Conservation (phyloP, 2,797 vertebrate species). For the Pyrocephalus nanus region DNA sequence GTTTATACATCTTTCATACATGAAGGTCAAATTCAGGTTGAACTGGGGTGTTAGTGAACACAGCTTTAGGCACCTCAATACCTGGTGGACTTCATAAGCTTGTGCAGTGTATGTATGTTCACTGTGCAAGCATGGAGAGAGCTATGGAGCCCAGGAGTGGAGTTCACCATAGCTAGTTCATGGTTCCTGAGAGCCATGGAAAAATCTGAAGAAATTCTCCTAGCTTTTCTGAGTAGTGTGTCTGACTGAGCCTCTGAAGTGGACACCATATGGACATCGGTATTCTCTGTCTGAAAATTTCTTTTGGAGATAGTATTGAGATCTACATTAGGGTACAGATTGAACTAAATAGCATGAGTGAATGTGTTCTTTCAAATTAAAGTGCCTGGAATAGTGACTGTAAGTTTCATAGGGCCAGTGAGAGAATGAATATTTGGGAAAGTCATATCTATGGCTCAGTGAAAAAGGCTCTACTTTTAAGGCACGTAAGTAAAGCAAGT, state of each 20-base stretch:
- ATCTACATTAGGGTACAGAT: background rate
- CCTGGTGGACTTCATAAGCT: background rate
- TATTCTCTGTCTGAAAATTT: background rate
- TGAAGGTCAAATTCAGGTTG: background rate
- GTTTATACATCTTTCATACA: background rate
- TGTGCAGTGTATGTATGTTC: rapidly evolving
- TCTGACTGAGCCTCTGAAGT: background rate
- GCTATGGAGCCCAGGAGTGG: background rate
- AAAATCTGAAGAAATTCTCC: background rate
- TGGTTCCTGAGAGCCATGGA: background rate
- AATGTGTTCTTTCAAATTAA: background rate
- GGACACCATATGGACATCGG: background rate
- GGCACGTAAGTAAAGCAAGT: background rate
- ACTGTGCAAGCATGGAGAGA: background rate
- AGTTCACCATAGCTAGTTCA: background rate
- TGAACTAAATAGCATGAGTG: background rate
- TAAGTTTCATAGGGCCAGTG: background rate
- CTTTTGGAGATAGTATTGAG: background rate
- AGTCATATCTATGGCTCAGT: background rate
- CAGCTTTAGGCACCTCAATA: background rate
- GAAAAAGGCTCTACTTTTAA: background rate
- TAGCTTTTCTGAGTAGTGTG: background rate
- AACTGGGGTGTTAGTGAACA: background rate
- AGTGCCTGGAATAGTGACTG: background rate
- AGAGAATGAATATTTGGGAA: background rate